phyloP scores from a whole-genome alignment of 2,797 vertebrate genomes.

The Oryzias dopingdopingensis region DNA sequence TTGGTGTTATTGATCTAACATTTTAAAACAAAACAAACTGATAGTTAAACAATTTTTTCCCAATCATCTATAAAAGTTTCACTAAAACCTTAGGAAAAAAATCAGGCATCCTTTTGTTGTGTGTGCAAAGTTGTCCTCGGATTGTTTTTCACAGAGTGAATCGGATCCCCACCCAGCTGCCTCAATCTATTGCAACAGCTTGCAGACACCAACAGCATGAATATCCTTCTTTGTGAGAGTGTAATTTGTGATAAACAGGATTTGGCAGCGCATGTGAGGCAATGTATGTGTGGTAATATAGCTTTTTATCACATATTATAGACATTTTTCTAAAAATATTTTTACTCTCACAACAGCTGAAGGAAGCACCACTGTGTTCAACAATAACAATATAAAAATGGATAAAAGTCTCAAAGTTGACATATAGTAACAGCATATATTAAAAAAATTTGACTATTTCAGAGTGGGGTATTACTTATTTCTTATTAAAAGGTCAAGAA shows the following conservation, averaged over 20 bases:
- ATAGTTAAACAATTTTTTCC: constrained; percentile 17
- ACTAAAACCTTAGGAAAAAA: constrained; percentile 11
- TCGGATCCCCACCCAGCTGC: constrained; percentile 30
- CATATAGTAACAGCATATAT: constrained; percentile 10
- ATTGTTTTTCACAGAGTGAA: constrained; percentile 40
- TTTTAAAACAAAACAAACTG: constrained; percentile 18
- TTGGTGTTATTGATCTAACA: constrained; percentile 4
- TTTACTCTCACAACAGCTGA: constrained; percentile 29
- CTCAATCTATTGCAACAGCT: constrained; percentile 47
- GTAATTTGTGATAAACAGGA: constrained; percentile 15
- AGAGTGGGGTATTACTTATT: neutral
- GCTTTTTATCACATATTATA: constrained; percentile 16
- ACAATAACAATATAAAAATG: constrained; percentile 11
- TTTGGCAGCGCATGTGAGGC: constrained; percentile 21
- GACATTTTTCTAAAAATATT: constrained; percentile 17
- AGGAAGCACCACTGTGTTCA: constrained; percentile 11
- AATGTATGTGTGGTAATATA: constrained; percentile 9
- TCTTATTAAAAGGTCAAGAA: constrained; percentile 2
- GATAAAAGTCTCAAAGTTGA: constrained; percentile 24
- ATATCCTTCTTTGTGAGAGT: constrained; percentile 20
- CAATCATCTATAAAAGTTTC: constrained; percentile 18
- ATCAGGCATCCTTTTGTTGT: constrained; percentile 13
- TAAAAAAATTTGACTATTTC: neutral
- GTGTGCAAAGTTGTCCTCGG: constrained; percentile 41
- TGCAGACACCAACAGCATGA: constrained; percentile 37